Evolutionary conservation across 2,888 invertebrate species (phyloP).

Genomic region (Andrena flavipes): DNA sequence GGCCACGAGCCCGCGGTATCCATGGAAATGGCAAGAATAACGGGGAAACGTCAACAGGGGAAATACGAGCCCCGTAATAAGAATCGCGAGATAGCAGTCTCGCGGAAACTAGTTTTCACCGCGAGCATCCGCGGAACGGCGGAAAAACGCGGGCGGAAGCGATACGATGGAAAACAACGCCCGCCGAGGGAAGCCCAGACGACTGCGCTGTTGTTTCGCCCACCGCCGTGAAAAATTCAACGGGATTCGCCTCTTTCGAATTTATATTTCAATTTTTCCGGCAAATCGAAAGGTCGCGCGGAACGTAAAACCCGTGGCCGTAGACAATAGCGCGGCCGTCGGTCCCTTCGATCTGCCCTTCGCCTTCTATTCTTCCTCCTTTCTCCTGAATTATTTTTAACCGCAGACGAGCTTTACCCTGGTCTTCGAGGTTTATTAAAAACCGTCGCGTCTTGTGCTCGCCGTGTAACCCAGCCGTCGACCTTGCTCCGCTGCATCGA

Average conservation of each 20-base stretch:
- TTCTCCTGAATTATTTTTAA: not conserved
- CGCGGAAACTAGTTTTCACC: conserved; percentile 44
- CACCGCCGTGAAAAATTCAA: conserved; percentile 40
- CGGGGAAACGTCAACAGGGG: conserved; percentile 50
- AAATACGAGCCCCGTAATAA: conserved; percentile 54
- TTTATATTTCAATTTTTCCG: conserved; percentile 46
- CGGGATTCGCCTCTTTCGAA: conserved; percentile 25
- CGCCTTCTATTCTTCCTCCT: not conserved
- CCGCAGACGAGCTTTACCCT: not conserved
- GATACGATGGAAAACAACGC: conserved; percentile 39
- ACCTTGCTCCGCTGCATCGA: conserved; percentile 21
- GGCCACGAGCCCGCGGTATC: conserved; percentile 5
- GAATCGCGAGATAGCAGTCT: conserved; percentile 34
- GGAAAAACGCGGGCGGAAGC: conserved; percentile 3
- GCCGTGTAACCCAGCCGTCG: not conserved
- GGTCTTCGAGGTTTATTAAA: conserved; percentile 1
- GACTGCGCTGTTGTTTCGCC: not conserved
- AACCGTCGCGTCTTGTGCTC: not conserved
- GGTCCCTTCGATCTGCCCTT: not conserved
- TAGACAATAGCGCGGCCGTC: not conserved
- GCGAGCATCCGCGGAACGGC: not conserved
- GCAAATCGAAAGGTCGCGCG: conserved; percentile 24
- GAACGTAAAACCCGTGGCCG: not conserved
- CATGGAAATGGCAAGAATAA: conserved; percentile 36
- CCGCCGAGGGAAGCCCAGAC: not conserved